Evolutionary conservation across 2,113 vertebrate genomes (phyloP).

Genomic region (Arothron firmamentum): DNA sequence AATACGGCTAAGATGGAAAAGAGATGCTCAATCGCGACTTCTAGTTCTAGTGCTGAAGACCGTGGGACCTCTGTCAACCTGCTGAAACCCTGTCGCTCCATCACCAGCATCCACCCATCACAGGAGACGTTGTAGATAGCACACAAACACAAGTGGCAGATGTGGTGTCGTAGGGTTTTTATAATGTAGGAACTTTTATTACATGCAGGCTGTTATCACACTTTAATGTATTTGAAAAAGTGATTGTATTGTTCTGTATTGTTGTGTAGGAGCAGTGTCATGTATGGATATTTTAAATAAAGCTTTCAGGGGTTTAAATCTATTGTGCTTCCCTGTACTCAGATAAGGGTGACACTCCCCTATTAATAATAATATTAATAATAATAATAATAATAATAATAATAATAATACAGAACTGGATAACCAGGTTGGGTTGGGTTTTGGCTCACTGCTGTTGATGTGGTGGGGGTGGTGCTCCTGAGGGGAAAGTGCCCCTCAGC

Average conservation of each 20-base stretch:
- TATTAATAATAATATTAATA: too few relatives aligned
- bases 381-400: too few relatives aligned
- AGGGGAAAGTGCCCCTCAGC: slow-evolving; percentile 51
- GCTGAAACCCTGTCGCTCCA: slow-evolving; percentile 30
- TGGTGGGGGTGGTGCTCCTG: too few relatives aligned
- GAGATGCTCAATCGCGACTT: neutral
- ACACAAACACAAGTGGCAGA: slow-evolving; percentile 21
- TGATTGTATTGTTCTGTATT: slow-evolving; percentile 83
- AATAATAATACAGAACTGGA: too few relatives aligned
- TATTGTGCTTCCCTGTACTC: slow-evolving; percentile 62
- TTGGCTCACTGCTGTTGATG: too few relatives aligned
- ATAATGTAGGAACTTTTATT: slow-evolving; percentile 39
- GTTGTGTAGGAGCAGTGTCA: slow-evolving; percentile 78
- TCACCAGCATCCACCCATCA: slow-evolving; percentile 38
- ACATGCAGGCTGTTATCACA: slow-evolving; percentile 65
- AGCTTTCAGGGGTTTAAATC: slow-evolving; percentile 79
- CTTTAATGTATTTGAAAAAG: slow-evolving; percentile 72
- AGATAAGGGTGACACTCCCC: too few relatives aligned
- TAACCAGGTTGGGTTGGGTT: too few relatives aligned
- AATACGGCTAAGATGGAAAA: neutral
- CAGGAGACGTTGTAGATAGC: slow-evolving; percentile 25
- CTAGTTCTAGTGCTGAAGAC: too few relatives aligned
- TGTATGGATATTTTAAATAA: slow-evolving; percentile 85
- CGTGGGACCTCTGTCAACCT: slow-evolving; percentile 36
- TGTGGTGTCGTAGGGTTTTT: slow-evolving; percentile 34